Evolutionary conservation across 1,140 invertebrate species (phyloP).

Genomic region (Bombus superbus): DNA sequence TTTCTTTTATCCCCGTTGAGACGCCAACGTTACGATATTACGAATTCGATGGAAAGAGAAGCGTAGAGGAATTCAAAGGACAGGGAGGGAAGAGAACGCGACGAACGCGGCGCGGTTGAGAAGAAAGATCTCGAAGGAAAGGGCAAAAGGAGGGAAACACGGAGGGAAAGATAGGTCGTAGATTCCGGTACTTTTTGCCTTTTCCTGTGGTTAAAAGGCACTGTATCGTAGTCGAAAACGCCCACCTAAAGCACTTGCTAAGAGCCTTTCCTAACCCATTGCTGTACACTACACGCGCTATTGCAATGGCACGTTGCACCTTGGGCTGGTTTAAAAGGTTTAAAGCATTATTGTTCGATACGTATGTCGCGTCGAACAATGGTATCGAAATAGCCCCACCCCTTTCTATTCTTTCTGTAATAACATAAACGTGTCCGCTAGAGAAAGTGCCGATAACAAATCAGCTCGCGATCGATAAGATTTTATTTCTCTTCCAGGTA

Average conservation of each 20-base stretch:
- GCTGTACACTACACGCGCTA: constrained; percentile 43
- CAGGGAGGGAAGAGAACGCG: background rate
- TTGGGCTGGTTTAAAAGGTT: constrained; percentile 63
- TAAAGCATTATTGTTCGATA: constrained; percentile 56
- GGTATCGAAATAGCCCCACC: constrained; percentile 19
- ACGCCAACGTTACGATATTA: background rate
- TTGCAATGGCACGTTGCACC: constrained; percentile 49
- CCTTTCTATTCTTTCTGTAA: constrained; percentile 44
- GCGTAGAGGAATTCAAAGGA: background rate
- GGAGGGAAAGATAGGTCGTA: constrained; percentile 49
- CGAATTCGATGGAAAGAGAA: background rate
- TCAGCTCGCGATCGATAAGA: no score
- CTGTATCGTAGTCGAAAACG: constrained; percentile 69
- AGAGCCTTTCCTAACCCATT: constrained; percentile 67
- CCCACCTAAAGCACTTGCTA: constrained; percentile 70
- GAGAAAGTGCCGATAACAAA: no score
- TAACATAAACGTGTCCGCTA: no score
- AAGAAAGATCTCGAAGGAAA: constrained; percentile 9
- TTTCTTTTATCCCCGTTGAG: background rate
- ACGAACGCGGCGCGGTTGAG: background rate
- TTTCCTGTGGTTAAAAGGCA: constrained; percentile 70
- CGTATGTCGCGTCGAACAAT: constrained; percentile 49
- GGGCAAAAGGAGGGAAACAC: constrained; percentile 22
- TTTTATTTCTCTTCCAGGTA: no score
- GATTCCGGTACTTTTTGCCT: constrained; percentile 59